phyloP scores from a whole-genome alignment of 1,140 invertebrate genomes.

The Drosophila bocki region DNA sequence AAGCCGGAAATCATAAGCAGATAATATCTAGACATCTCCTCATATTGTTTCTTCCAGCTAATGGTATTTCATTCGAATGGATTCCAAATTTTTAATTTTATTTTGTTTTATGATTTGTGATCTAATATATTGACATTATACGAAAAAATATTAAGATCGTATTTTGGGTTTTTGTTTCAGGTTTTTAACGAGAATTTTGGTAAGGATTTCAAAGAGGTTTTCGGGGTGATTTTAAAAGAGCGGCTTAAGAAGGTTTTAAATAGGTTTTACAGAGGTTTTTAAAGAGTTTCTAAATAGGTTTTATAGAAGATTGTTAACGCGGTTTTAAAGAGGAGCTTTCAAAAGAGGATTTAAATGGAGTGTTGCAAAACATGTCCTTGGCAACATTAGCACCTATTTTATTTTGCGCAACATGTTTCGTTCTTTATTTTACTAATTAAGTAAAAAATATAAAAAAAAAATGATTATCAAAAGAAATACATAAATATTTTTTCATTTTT shows the following conservation, averaged over 20 bases:
- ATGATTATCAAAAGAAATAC: no score
- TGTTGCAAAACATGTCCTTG: no score
- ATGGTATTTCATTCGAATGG: neutral
- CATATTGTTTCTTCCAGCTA: neutral
- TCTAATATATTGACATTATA: constrained; percentile 9
- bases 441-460: no score
- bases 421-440: no score
- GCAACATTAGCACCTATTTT: no score
- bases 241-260: no score
- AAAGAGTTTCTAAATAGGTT: no score
- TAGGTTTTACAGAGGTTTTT: no score
- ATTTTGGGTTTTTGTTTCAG: neutral
- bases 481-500: neutral
- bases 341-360: no score
- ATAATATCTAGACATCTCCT: constrained; percentile 22
- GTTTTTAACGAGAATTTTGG: neutral
- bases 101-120: neutral
- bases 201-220: neutral
- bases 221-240: neutral
- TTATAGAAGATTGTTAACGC: no score
- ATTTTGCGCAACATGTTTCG: no score
- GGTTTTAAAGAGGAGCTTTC: no score
- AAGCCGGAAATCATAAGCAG: neutral
- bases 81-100: neutral
- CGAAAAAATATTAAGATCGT: constrained; percentile 1